phyloP scores from a whole-genome alignment of 2,888 invertebrate genomes.

The Drosophila nr. perissopoda region DNA sequence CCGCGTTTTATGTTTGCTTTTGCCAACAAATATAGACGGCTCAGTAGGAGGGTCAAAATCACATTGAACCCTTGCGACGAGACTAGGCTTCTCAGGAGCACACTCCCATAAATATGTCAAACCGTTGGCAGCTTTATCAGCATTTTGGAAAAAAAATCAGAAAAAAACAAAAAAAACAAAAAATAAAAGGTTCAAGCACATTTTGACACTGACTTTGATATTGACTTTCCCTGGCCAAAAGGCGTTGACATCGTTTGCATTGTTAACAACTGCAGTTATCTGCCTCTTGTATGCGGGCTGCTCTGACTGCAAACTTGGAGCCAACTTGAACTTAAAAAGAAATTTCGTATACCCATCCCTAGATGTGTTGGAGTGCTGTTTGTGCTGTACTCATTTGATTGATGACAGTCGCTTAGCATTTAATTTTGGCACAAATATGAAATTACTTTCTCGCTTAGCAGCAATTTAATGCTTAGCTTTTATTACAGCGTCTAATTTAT shows the following conservation, averaged over 20 bases:
- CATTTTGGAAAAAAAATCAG: conserved; percentile 23
- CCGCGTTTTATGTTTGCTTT: conserved; percentile 37
- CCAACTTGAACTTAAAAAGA: background rate
- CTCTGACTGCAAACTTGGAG: background rate
- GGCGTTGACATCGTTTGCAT: conserved; percentile 1
- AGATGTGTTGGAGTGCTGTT: background rate
- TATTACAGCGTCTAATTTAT: background rate
- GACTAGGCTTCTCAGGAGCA: conserved; percentile 48
- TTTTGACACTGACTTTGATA: conserved; percentile 1
- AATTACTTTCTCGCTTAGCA: background rate
- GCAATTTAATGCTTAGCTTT: background rate
- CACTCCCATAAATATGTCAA: conserved; percentile 13
- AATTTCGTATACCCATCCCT: background rate
- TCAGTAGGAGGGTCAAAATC: conserved; percentile 27
- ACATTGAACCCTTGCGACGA: conserved; percentile 48
- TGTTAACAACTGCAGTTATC: conserved; percentile 3
- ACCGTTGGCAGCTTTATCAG: conserved; percentile 23
- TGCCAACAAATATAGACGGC: conserved; percentile 39
- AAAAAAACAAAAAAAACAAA: background rate
- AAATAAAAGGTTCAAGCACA: background rate
- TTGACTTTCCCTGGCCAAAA: background rate
- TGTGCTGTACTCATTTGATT: background rate
- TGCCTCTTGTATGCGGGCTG: conserved; percentile 2
- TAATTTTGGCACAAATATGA: conserved; percentile 1
- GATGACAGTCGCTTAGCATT: background rate